Evolutionary conservation across 2,888 invertebrate genomes (phyloP).

Genomic region (Erebia palarica): DNA sequence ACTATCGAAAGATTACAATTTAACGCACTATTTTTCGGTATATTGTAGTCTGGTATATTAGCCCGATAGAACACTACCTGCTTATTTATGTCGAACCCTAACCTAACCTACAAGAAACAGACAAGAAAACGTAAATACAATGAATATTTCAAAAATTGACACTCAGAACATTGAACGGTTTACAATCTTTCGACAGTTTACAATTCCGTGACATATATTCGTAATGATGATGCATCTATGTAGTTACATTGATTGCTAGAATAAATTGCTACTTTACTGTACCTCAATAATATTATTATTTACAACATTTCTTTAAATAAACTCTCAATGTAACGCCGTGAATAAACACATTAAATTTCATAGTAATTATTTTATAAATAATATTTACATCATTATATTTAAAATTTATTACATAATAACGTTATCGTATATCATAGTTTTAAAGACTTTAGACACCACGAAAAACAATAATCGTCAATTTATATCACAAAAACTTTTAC

Average conservation of each 20-base stretch:
- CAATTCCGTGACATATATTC: too few relatives aligned
- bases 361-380: constrained; percentile 27
- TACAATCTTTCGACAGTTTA: too few relatives aligned
- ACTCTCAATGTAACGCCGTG: constrained; percentile 17
- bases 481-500: constrained; percentile 35
- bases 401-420: constrained; percentile 47
- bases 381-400: constrained; percentile 40
- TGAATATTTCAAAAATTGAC: too few relatives aligned
- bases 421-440: constrained; percentile 20
- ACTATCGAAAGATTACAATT: too few relatives aligned
- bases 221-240: neutral
- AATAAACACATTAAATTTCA: constrained; percentile 21
- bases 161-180: too few relatives aligned
- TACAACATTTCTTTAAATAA: constrained; percentile 9
- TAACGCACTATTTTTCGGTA: too few relatives aligned
- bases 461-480: constrained; percentile 7
- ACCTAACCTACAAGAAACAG: too few relatives aligned
- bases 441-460: constrained; percentile 1
- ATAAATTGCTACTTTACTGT: neutral
- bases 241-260: neutral
- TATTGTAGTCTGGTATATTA: too few relatives aligned
- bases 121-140: too few relatives aligned
- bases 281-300: neutral
- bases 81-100: too few relatives aligned
- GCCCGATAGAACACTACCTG: too few relatives aligned